Evolutionary conservation across 2,888 invertebrate genomes (phyloP), one percentile per base, ranked within the genome.

Genomic region (Sthenelais limicola): DNA sequence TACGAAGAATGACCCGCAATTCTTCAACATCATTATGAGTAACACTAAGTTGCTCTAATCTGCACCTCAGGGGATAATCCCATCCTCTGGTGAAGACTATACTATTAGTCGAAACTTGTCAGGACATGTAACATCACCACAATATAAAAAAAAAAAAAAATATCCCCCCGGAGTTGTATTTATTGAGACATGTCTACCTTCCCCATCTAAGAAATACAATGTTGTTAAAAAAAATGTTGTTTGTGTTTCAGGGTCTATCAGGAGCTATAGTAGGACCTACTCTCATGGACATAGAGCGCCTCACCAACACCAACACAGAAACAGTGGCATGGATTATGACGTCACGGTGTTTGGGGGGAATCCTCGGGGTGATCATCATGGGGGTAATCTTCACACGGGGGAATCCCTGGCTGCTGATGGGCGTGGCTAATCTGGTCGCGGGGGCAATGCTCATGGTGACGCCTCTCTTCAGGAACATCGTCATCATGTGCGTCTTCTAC

Each of bases 341-440:
- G 5, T 56, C 56, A 1, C 18, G 56, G 7, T 56, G 56, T 32
- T n/a, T 56, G 30, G 56, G 56, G 1, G 56, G 56, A 2, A 15
- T 56, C n/a, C 15, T 56, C 18, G 56, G 56, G 7, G 56, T 56
- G 28, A 32, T 32, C 15, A 28, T 32, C 30, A 56, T 56, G 56
- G 56, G 56, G 3, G 56, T 28, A 3, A n/a, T 56, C 30, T 21
- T 56, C 30, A 12, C 56, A 18, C 30, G 32, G 56, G 56, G 32
- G 32, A 56, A 56, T 33, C 56, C 56, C 56, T 56, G 56, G 56
- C 7, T 56, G 3, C 32, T 56, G 56, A 56, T 56, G 56, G 56
- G 56, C 3, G 28, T 56, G 3, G 56, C 56, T 24, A 32, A 56
- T 9, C n/a, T 33, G 26, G 4, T 56, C 1, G 56, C 56, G 15